Conservation (phyloP, 2,888 invertebrate species). For the Lasioglossum villosulum region DNA sequence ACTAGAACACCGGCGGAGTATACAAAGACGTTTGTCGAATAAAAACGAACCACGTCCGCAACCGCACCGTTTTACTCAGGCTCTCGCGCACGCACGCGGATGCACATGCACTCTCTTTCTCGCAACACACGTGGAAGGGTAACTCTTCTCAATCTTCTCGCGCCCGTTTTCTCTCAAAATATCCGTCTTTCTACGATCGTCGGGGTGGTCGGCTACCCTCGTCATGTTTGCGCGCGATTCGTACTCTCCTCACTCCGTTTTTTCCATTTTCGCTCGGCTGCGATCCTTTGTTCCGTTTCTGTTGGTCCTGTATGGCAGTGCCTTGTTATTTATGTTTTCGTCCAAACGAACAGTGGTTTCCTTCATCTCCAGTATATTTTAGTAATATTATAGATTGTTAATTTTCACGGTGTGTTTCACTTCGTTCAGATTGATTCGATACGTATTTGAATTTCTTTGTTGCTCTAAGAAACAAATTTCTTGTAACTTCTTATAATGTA, state of each 20-base stretch:
- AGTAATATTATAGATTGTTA: not conserved
- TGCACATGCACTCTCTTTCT: conserved; percentile 29
- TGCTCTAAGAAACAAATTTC: not conserved
- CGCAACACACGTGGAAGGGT: not conserved
- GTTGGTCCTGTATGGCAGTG: conserved; percentile 81
- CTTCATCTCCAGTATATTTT: not conserved
- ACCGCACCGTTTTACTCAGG: conserved; percentile 50
- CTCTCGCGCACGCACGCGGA: conserved; percentile 35
- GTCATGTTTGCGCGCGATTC: conserved; percentile 46
- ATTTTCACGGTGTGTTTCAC: not conserved
- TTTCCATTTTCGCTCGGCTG: conserved; percentile 33
- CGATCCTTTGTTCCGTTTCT: conserved; percentile 40
- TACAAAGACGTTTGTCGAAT: conserved; percentile 80
- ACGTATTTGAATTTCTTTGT: not conserved
- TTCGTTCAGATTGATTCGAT: not conserved
- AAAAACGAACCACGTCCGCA: conserved; percentile 71
- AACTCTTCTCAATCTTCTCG: conserved; percentile 1
- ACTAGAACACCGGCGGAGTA: conserved; percentile 73
- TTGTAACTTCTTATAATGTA: not conserved
- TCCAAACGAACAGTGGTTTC: conserved; percentile 5
- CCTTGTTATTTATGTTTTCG: conserved; percentile 63
- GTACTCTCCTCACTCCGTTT: conserved; percentile 4
- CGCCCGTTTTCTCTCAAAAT: not conserved
- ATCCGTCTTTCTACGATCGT: conserved; percentile 24
- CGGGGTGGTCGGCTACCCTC: conserved; percentile 48